Evolutionary conservation across 2,113 vertebrate genomes (phyloP).

Genomic region (Parus major): DNA sequence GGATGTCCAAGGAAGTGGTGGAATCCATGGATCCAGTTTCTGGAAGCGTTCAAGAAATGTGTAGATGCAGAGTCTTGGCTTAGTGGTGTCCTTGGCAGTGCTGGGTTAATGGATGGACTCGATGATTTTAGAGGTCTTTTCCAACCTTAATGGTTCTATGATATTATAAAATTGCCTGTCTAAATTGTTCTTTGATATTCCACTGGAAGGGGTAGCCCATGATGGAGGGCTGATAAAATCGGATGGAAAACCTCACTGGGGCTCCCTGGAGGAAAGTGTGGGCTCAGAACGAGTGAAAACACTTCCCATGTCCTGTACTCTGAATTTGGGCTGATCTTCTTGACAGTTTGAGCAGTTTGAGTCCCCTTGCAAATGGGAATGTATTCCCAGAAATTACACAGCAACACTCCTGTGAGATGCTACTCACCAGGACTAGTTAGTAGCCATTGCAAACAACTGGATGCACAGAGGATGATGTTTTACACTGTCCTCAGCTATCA

Average conservation of each 20-base stretch:
- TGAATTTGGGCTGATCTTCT: not conserved
- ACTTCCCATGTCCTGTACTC: accelerated
- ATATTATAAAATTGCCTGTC: not conserved
- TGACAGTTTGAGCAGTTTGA: not conserved
- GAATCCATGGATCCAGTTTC: no score
- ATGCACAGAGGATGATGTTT: not conserved
- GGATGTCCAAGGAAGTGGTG: not conserved
- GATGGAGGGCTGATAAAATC: not conserved
- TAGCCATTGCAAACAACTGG: not conserved
- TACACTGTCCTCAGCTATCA: slow-evolving; percentile 13
- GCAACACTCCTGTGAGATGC: not conserved
- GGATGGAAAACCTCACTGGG: not conserved
- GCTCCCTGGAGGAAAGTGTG: not conserved
- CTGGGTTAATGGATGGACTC: not conserved
- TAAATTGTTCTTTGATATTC: not conserved
- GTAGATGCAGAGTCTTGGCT: not conserved
- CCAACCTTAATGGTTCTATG: not conserved
- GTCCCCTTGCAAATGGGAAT: not conserved
- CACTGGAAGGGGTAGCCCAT: not conserved
- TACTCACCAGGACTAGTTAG: not conserved
- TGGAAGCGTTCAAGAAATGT: not conserved
- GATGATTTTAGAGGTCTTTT: not conserved
- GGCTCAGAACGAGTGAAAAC: not conserved
- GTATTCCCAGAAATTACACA: not conserved
- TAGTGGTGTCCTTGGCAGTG: not conserved